Percentiles rank a stretch among this genome's conserved stretches.
Conservation (phyloP, 2,888 invertebrate genomes). For the Therioaphis trifolii region DNA sequence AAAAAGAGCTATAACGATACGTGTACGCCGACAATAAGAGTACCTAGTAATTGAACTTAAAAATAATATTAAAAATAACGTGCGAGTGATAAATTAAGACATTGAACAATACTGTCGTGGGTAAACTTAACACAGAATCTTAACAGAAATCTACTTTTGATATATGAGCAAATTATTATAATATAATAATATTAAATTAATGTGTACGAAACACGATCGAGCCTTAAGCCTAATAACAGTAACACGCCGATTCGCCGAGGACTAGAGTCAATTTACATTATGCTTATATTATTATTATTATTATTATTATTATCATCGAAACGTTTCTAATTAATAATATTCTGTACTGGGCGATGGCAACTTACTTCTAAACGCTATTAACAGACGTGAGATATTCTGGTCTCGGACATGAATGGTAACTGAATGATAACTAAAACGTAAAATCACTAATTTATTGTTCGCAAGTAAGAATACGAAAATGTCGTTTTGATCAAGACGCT, state of each 20-base stretch:
- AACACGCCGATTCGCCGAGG: conserved; percentile 50
- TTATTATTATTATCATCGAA: no score
- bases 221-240: conserved; percentile 43
- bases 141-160: conserved; percentile 51
- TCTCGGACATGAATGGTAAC: background rate
- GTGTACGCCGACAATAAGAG: background rate
- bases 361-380: conserved; percentile 2
- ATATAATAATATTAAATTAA: conserved; percentile 11
- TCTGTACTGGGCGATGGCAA: conserved; percentile 54
- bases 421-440: no score
- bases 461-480: no score
- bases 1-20: background rate
- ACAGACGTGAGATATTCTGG: conserved; percentile 1
- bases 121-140: conserved; percentile 24
- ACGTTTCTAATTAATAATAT: conserved; percentile 13
- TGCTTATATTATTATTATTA: no score
- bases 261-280: conserved; percentile 54
- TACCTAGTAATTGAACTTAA: background rate
- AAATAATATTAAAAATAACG: background rate
- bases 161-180: conserved; percentile 58
- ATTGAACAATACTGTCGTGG: background rate
- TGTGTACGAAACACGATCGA: conserved; percentile 2
- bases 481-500: no score
- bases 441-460: no score
- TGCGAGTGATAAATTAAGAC: conserved; percentile 26